A percentile compares a stretch with the other conserved stretches of the same genome.
Evolutionary conservation across 2,888 invertebrate genomes (phyloP).

Genomic region (Orgyia antiqua): DNA sequence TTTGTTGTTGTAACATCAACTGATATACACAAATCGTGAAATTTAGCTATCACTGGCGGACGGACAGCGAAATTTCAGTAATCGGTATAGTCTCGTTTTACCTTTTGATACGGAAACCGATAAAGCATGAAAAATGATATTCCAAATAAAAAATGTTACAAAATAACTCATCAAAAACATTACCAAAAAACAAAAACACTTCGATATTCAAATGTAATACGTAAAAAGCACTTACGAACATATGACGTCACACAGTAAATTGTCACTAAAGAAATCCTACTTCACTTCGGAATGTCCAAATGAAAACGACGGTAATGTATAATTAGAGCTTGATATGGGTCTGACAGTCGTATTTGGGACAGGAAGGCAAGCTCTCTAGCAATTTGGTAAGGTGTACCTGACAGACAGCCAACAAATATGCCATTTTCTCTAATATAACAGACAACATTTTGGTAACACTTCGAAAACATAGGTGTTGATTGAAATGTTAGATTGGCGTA

Average conservation of each 20-base stretch:
- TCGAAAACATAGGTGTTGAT: no score
- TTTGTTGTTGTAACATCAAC: no score
- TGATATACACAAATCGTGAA: no score
- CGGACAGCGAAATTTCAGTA: no score
- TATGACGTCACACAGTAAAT: slow-evolving; percentile 24
- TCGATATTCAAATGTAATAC: slow-evolving; percentile 5
- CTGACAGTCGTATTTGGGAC: slow-evolving; percentile 71
- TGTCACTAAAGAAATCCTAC: slow-evolving; percentile 44
- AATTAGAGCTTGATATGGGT: slow-evolving; percentile 73
- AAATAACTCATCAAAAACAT: no score
- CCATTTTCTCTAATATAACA: slow-evolving; percentile 22
- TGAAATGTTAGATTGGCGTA: no score
- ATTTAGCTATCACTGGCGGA: no score
- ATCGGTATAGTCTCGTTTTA: no score
- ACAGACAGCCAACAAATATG: slow-evolving; percentile 37
- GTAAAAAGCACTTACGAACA: slow-evolving; percentile 10
- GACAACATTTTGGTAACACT: slow-evolving; percentile 14
- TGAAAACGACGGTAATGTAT: slow-evolving; percentile 71
- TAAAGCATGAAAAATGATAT: no score
- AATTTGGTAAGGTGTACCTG: slow-evolving; percentile 58
- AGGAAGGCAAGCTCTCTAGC: slow-evolving; percentile 52
- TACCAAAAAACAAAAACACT: no score
- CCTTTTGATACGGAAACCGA: no score
- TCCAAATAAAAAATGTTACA: no score
- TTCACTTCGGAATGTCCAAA: slow-evolving; percentile 48